A percentile compares a stretch with the other conserved stretches of the same genome.
Evolutionary conservation across 2,888 invertebrate species (phyloP).

Genomic region (Folsomia manolachei): DNA sequence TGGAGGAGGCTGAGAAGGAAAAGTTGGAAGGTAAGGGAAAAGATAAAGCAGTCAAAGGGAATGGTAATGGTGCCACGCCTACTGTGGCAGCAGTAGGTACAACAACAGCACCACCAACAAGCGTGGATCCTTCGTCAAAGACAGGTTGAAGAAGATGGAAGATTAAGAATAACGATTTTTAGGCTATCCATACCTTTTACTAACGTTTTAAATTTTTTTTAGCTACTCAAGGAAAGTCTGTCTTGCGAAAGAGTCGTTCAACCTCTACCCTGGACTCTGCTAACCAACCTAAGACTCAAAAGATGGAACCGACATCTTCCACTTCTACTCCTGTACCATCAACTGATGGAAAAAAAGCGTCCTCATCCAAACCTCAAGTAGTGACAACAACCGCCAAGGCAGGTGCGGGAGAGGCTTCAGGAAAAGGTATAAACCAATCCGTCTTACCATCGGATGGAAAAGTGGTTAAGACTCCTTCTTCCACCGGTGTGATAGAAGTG

Average conservation of each 20-base stretch:
- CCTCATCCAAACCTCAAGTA: not conserved
- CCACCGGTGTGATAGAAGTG: not conserved
- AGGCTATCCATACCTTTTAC: too few species aligned
- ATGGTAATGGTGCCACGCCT: constrained; percentile 13
- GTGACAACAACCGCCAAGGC: constrained; percentile 25
- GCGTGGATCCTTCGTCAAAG: constrained; percentile 30
- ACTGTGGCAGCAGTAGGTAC: constrained; percentile 23
- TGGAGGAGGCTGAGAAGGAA: not conserved
- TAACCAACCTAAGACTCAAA: not conserved
- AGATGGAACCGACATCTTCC: not conserved
- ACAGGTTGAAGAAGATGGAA: too few species aligned
- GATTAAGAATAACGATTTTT: too few species aligned
- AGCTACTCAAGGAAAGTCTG: constrained; percentile 45
- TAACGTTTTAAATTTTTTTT: not conserved
- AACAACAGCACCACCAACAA: constrained; percentile 25
- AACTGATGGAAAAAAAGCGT: not conserved
- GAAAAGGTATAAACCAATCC: constrained; percentile 33
- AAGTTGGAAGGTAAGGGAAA: constrained; percentile 7
- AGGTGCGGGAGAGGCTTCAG: constrained; percentile 12
- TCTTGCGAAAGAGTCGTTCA: constrained; percentile 49
- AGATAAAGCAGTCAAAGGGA: not conserved
- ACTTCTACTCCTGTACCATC: not conserved
- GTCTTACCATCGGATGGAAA: constrained; percentile 35
- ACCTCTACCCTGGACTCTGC: constrained; percentile 49
- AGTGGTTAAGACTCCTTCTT: constrained; percentile 10